A percentile compares a stretch with the other conserved stretches of the same genome.
Conservation (phyloP, 2,113 vertebrate species). For the Nesoenas mayeri region DNA sequence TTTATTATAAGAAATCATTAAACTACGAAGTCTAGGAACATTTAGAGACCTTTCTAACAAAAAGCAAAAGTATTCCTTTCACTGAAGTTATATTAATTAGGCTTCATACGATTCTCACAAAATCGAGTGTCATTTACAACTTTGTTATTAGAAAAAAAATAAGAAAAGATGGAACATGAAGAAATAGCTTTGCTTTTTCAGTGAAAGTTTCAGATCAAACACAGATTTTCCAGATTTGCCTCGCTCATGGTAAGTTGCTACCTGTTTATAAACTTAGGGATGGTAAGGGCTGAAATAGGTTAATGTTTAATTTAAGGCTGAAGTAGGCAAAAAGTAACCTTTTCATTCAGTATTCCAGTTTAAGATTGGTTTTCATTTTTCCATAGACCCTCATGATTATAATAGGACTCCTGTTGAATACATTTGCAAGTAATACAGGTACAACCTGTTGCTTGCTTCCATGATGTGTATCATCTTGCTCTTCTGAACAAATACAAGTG, state of each 20-base stretch:
- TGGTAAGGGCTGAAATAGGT: background rate
- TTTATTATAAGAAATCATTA: background rate
- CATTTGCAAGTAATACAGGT: background rate
- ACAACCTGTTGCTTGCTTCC: background rate
- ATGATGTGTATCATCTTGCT: background rate
- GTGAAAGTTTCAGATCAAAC: background rate
- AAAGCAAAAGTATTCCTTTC: background rate
- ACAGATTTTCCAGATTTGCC: background rate
- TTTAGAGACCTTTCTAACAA: background rate
- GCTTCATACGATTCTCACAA: constrained; percentile 39
- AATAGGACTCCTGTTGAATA: background rate
- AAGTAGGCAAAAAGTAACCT: background rate
- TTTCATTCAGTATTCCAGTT: background rate
- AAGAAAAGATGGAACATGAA: constrained; percentile 18
- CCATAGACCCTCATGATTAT: background rate
- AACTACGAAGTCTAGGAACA: background rate
- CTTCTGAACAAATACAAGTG: background rate
- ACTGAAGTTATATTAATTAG: background rate
- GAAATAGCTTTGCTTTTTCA: constrained; percentile 11
- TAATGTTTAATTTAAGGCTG: background rate
- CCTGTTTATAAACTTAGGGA: background rate
- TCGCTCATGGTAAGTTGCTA: background rate
- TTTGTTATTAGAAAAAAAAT: constrained; percentile 11
- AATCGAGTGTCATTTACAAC: constrained; percentile 42
- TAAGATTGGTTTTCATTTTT: background rate